Evolutionary conservation across 2,888 invertebrate species (phyloP), one percentile per base, ranked within the genome.

Genomic region (Meteorus colon): DNA sequence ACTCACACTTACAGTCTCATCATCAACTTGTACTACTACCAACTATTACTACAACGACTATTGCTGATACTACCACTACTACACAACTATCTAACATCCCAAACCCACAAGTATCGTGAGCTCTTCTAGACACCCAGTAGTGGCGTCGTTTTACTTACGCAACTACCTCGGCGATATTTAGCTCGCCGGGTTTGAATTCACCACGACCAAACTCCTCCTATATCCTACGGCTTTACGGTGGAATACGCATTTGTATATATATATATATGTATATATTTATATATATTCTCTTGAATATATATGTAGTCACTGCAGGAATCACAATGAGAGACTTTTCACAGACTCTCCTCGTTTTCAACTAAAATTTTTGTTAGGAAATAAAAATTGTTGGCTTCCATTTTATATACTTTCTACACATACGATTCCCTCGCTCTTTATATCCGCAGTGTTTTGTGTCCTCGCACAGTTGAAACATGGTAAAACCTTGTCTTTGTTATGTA

Each of bases 111-210:
- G 60, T 70, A 63, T 75, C n/a, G 14, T 59, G 19, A 69, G 45
- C 41, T 62, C 29, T 51, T 62, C 71, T 71, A 60, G 27, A 16
- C 62, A 45, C 31, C 51, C 29, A 31, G 16, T 31, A 73, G 67
- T 68, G 45, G 70, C 76, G 77, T 77, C 79, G 80, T 81, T 79
- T 82, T 81, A 82, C 84, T 86, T 86, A 86, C 84, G 87, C 85
- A 87, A 86, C 81, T 79, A 79, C 82, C 82, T 81, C 79, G 81
- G 84, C 85, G 86, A 85, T 85, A 85, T 87, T 87, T 87, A 87
- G 87, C 84, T 85, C 83, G 85, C 82, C 82, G 81, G 80, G 81
- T 81, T 79, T 55, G 55, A 81, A 83, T 80, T 77, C 80, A 80
- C 81, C 73, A 77, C 78, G 77, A 69, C 76, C 66, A 76, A 76